Conservation (phyloP, 2,113 vertebrate genomes). For the Piprites chloris region DNA sequence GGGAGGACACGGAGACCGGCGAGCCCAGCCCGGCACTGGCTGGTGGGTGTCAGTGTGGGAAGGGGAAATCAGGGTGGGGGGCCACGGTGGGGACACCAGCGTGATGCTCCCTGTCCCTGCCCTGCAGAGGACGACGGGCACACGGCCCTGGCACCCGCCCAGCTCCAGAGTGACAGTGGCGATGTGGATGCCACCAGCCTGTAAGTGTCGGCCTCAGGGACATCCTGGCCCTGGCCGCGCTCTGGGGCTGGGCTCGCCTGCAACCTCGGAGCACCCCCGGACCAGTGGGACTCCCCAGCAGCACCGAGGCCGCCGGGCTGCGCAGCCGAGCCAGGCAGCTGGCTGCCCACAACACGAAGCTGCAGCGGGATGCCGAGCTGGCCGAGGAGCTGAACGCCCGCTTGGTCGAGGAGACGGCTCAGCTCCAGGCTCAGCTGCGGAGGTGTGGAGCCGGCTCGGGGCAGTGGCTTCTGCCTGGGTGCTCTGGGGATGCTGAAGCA, state of each 20-base stretch:
- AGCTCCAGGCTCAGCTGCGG: not conserved
- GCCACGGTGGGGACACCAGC: not conserved
- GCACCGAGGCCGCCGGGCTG: not conserved
- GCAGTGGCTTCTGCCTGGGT: rapidly evolving
- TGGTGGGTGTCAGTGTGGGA: not conserved
- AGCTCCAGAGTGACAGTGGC: not conserved
- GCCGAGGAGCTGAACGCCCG: not conserved
- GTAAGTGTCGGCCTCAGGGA: not conserved
- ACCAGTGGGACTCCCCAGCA: not conserved
- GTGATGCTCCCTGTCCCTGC: rapidly evolving
- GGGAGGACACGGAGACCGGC: rapidly evolving
- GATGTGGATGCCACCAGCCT: rapidly evolving
- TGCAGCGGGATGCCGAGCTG: not conserved
- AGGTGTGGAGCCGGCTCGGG: not conserved
- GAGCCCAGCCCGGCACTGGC: rapidly evolving
- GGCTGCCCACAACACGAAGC: not conserved
- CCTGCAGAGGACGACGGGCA: rapidly evolving
- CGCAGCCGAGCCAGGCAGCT: not conserved
- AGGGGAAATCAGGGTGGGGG: not conserved
- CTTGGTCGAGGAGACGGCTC: not conserved
- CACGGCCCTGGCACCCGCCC: rapidly evolving
- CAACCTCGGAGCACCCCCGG: not conserved
- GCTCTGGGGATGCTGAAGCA: rapidly evolving
- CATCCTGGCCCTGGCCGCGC: not conserved
- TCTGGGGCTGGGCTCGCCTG: not conserved